Evolutionary conservation across 2,888 invertebrate species (phyloP).

Genomic region (Pocota personata): DNA sequence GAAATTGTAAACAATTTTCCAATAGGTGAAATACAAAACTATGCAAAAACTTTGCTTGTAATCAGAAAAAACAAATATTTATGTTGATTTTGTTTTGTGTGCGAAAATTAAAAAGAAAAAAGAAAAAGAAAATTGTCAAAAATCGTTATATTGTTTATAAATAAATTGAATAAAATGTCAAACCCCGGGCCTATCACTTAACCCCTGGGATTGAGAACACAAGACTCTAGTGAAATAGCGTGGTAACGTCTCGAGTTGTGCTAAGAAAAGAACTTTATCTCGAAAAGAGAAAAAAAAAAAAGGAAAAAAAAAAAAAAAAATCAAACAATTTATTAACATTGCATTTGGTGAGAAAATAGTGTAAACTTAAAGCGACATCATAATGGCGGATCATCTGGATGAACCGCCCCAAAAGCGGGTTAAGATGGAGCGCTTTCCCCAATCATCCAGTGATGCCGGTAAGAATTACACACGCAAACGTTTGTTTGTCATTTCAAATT

Average conservation of each 20-base stretch:
- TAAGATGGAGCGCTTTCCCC: constrained; percentile 85
- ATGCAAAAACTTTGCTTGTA: constrained; percentile 58
- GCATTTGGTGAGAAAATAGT: constrained; percentile 49
- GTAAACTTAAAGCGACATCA: constrained; percentile 74
- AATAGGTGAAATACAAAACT: constrained; percentile 56
- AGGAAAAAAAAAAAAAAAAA: constrained; percentile 16
- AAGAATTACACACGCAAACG: constrained; percentile 65
- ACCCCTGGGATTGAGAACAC: constrained; percentile 42
- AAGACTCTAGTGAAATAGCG: constrained; percentile 44
- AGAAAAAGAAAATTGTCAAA: constrained; percentile 48
- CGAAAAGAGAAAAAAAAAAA: background rate
- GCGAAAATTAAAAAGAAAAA: constrained; percentile 47
- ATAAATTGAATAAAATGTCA: constrained; percentile 47
- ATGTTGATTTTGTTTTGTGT: constrained; percentile 71
- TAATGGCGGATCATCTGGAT: constrained; percentile 97
- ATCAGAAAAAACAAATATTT: constrained; percentile 67
- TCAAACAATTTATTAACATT: constrained; percentile 20
- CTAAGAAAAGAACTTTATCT: constrained; percentile 10
- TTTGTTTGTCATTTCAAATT: constrained; percentile 25
- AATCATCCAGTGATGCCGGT: constrained; percentile 77
- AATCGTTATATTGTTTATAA: constrained; percentile 52
- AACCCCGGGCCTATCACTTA: constrained; percentile 36
- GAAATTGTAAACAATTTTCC: constrained; percentile 65
- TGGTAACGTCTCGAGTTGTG: constrained; percentile 5
- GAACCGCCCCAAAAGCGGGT: constrained; percentile 98